Evolutionary conservation across 2,113 vertebrate genomes (phyloP), one percentile per base, ranked within the genome.

Genomic region (Anolis sagrei): DNA sequence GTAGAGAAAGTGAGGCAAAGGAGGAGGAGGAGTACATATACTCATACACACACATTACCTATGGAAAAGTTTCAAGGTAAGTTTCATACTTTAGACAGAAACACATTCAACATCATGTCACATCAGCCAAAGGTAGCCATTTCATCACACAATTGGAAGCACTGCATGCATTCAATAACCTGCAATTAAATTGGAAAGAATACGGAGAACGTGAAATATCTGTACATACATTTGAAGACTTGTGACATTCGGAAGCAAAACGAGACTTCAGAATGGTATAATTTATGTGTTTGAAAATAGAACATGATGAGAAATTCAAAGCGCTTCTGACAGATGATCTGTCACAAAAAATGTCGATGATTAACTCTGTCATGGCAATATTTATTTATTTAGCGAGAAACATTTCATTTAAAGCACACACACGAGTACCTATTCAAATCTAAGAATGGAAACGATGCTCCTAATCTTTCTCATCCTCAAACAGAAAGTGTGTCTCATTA

Each of bases 241-340:
- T 79, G 61, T 64, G 58, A 36, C 77, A 79, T 25, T 64, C 58
- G 14, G 34, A 79, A 79, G 77, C 34, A 69, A 81, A 68, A 68
- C 36, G 76, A 62, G 58, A 39, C 77, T 62, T 79, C 34, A 39
- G 77, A 39, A 62, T 32, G 79, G 62, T 49, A 69, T 81, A 32
- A 81, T 81, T 81, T 49, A 62, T 44, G 6, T 44, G 19, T 49
- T 27, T 68, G 64, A 49, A 81, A 69, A 81, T 21, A 69, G 79
- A 68, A 66, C 25, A 34, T 14, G 27, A 7, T 18, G 61, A 62
- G 13, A 48, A 68, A 48, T 23, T 49, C 36, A n/a, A 81, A 32
- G 25, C 27, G 10, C 32, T 69, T 68, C 14, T 68, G 79, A 81
- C 79, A 66, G 62, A 32, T 48, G 61, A 48, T 69, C 62, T 68